Base-by-base conservation (phyloP, 1,140 invertebrate species). In the Heliconius melpomene region DNA sequence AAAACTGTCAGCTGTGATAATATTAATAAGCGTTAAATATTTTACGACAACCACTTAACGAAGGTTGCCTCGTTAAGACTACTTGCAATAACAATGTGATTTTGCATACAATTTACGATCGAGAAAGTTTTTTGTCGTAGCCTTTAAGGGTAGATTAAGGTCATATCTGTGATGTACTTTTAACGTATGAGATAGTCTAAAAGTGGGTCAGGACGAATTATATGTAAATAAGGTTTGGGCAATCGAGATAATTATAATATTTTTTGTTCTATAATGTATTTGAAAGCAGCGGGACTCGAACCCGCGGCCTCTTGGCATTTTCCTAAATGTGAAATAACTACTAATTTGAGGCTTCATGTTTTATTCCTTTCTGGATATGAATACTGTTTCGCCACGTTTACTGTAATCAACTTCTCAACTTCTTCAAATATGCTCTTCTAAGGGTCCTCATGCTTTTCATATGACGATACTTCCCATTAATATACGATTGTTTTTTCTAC, bases 51-150 rank as follows among this genome's bases (percentile, higher is more conserved):
- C 60, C 7, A 29, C 13, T 66, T 8, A 66, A 66, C 60, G 60
- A 66, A 66, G 60, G n/a, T 16, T 66, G 23, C 11, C 60, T 66
- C 29, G 57, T 60, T 60, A 26, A 26, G 57, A 60, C 57, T 60
- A 60, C 60, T 26, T 66, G 60, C 29, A 66, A 66, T 66, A 26
- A 66, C 60, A 66, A 66, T 66, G 23, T 66, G 9, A n/a, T 66
- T 66, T 66, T 66, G 60, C 60, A 66, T 66, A 66, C 57, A 26
- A 66, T 66, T 66, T 66, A 66, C 60, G 60, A 66, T 29, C 29
- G 60, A 66, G 60, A 66, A 66, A 66, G 60, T 66, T 57, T 57
- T 23, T 29, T 66, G 57, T 18, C 23, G 23, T 26, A 16, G 60
- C 60, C 60, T 66, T 66, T 66, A 66, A 66, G 60, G 23, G 23